Evolutionary conservation across 2,113 vertebrate species (phyloP).

Genomic region (Epinephelus moara): DNA sequence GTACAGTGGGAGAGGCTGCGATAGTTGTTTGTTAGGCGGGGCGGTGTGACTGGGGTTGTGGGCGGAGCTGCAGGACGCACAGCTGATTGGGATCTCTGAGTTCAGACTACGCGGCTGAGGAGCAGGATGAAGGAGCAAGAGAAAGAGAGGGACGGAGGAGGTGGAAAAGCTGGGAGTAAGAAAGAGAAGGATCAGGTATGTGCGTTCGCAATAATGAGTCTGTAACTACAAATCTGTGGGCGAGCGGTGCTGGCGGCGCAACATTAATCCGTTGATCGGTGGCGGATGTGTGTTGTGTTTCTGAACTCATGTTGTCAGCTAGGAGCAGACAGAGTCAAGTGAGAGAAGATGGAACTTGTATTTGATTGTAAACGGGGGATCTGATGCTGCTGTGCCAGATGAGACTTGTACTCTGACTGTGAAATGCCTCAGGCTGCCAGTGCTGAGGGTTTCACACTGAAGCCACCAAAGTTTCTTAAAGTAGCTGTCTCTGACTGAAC

Average conservation of each 20-base stretch:
- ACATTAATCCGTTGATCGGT: too few species aligned
- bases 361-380: too few species aligned
- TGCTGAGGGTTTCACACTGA: not conserved
- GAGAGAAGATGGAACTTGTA: not conserved
- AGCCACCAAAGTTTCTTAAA: too few species aligned
- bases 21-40: not conserved
- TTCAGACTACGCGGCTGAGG: not conserved
- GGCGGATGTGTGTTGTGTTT: not conserved
- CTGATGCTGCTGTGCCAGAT: not conserved
- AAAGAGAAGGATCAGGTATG: conserved; percentile 77
- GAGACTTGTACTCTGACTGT: not conserved
- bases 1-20: not conserved
- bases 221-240: not conserved
- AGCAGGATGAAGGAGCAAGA: conserved; percentile 43
- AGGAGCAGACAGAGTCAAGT: not conserved
- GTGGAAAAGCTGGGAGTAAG: conserved; percentile 21
- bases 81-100: not conserved
- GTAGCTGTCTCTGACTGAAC: not conserved
- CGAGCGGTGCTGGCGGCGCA: too few species aligned
- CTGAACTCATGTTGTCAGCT: not conserved
- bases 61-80: conserved; percentile 19
- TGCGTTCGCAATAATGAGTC: not conserved
- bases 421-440: not conserved
- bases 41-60: not conserved
- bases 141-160: conserved; percentile 43